Evolutionary conservation across 1,140 invertebrate genomes (phyloP), one percentile per base, ranked within the genome.

Genomic region (Bactericera cockerelli): DNA sequence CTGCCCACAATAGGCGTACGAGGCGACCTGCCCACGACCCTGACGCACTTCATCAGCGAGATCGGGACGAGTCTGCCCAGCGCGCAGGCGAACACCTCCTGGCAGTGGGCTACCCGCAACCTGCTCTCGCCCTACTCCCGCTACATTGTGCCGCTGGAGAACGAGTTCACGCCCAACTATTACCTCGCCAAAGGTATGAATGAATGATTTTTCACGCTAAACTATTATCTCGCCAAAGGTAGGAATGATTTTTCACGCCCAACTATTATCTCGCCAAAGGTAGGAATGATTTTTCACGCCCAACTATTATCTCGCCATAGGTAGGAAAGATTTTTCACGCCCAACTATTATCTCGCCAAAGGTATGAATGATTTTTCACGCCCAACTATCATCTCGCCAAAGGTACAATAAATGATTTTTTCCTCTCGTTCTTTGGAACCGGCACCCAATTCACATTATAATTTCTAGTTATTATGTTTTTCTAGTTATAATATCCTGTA

Each of bases 1-100:
- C 87, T 84, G 82, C 77, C 81, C 1, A 79, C 82, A 0, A 69
- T 86, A 36, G 79, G 79, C 4, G 75, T 82, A 14, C 77, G 76
- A 64, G 75, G 75, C 78, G 19, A n/a, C 28, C 19, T 13, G 6
- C 26, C 26, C 57, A 31, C 55, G 49, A 49, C 21, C 56, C 38
- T 21, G n/a, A 13, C 24, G 24, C 55, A 14, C 22, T 16, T 53
- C 26, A 49, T 42, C 53, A 58, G n/a, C 26, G 28, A 26, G 31
- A 26, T 39, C 24, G 61, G 42, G 16, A 58, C 24, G 56, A 59
- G 16, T 59, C 49, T n/a, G 54, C 56, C 2, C 59, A 42, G 19
- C 38, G 19, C 14, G 33, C 26, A 22, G 33, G 49, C 2, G 36
- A 60, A 26, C 19, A 57, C 25, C 31, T 54, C 28, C 54, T 56